These are phyloP conservation scores for Tetranychus truncatus DNA, from an alignment of 2,888 invertebrate genomes.

Conservation along the genomic window DNA sequence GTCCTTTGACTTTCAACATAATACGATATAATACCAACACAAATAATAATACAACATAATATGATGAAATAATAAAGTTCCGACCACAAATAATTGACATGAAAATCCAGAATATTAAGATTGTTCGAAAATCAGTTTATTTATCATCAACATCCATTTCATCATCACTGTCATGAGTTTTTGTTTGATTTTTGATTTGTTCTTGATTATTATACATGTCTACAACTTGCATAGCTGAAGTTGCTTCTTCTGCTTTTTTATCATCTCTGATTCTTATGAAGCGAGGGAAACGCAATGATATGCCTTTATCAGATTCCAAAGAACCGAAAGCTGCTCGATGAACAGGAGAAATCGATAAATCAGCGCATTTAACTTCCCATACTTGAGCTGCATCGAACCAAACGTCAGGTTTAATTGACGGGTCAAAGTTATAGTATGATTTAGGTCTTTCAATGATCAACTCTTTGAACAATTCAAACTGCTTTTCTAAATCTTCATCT, in stretches of 20 bases:
- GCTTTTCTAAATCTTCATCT: conserved; percentile 63
- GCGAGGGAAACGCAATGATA: conserved; percentile 83
- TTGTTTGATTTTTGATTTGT: conserved; percentile 44
- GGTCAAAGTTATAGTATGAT: conserved; percentile 61
- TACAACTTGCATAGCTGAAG: conserved; percentile 65
- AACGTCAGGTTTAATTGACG: conserved; percentile 53
- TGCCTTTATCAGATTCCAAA: conserved; percentile 72
- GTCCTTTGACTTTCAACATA: no score
- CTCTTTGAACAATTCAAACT: conserved; percentile 53
- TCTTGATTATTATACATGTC: conserved; percentile 79
- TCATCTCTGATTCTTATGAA: conserved; percentile 77
- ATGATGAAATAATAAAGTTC: no score
- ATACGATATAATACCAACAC: no score
- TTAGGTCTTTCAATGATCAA: conserved; percentile 55
- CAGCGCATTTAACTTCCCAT: conserved; percentile 94
- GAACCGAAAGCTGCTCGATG: conserved; percentile 66
- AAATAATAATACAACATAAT: no score
- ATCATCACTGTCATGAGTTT: conserved; percentile 24
- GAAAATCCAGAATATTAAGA: no score
- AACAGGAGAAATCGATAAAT: conserved; percentile 83
- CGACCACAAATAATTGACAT: no score
- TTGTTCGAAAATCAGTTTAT: no score
- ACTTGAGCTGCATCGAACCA: conserved; percentile 75
- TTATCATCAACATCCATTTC: background rate
- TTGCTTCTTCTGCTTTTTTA: conserved; percentile 79